Evolutionary conservation across 1,140 invertebrate genomes (phyloP).

Genomic region (Drosophila lacteicornis): DNA sequence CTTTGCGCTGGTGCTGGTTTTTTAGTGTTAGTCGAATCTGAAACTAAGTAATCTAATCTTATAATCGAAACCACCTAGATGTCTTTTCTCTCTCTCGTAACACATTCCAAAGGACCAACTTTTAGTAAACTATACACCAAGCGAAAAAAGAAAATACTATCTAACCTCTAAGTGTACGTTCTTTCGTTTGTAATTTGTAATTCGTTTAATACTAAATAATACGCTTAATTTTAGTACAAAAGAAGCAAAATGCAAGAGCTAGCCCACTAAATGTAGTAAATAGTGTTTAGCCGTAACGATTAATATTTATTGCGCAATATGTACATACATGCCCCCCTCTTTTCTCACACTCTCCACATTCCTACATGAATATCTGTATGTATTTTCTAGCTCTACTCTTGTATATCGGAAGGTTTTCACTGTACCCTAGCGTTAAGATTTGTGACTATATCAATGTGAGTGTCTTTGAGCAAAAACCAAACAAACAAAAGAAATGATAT

Average conservation of each 20-base stretch:
- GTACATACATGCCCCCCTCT: constrained; percentile 33
- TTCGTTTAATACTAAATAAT: constrained; percentile 49
- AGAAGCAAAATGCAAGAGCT: constrained; percentile 58
- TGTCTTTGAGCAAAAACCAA: constrained; percentile 69
- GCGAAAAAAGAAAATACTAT: constrained; percentile 6
- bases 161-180: constrained; percentile 33
- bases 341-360: constrained; percentile 31
- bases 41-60: constrained; percentile 26
- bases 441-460: constrained; percentile 71
- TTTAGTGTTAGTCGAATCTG: constrained; percentile 13
- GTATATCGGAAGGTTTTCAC: constrained; percentile 49
- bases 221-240: constrained; percentile 82
- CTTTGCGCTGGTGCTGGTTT: constrained; percentile 11
- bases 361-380: constrained; percentile 34
- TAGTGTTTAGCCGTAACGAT: constrained; percentile 49
- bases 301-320: constrained; percentile 52
- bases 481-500: constrained; percentile 44
- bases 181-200: constrained; percentile 32
- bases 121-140: constrained; percentile 30
- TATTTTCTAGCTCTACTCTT: constrained; percentile 48
- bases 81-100: constrained; percentile 57
- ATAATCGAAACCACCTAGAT: constrained; percentile 57
- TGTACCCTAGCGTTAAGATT: constrained; percentile 40
- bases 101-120: constrained; percentile 80
- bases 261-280: constrained; percentile 68